Evolutionary conservation across 2,888 invertebrate species (phyloP).

Genomic region (Apocheima hispidaria): DNA sequence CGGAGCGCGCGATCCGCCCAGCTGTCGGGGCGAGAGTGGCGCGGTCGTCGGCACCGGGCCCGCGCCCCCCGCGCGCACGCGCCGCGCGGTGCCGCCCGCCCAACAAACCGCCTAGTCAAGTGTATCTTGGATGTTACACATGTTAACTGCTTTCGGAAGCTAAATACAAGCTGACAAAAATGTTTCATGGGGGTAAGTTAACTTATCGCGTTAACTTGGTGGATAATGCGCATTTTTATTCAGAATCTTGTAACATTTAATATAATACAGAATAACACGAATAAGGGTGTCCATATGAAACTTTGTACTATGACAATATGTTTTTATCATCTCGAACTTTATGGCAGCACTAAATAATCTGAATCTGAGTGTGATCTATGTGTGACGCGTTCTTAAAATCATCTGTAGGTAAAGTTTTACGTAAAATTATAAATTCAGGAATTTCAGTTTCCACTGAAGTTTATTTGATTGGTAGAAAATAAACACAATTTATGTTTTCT

Average conservation of each 20-base stretch:
- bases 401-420: not conserved
- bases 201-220: constrained; percentile 29
- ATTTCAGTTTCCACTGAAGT: not conserved
- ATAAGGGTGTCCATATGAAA: no score
- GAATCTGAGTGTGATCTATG: no score
- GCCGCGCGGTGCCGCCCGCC: constrained; percentile 59
- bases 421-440: constrained; percentile 2
- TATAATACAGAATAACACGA: not conserved
- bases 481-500: constrained; percentile 16
- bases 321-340: no score
- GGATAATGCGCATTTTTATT: constrained; percentile 20
- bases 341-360: no score
- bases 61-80: constrained; percentile 51
- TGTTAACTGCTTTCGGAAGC: constrained; percentile 71
- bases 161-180: constrained; percentile 61
- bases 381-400: not conserved
- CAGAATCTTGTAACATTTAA: not conserved
- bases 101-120: constrained; percentile 68
- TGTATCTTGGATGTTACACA: constrained; percentile 68
- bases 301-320: no score
- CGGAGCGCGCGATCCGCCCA: constrained; percentile 59
- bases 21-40: constrained; percentile 76
- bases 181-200: constrained; percentile 47
- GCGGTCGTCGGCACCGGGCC: constrained; percentile 53
- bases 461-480: constrained; percentile 8